Percentiles rank a stretch among this genome's conserved stretches.
These are phyloP conservation scores for Triops cancriformis DNA, from an alignment of 1,140 invertebrate genomes.

Conservation along the genomic window DNA sequence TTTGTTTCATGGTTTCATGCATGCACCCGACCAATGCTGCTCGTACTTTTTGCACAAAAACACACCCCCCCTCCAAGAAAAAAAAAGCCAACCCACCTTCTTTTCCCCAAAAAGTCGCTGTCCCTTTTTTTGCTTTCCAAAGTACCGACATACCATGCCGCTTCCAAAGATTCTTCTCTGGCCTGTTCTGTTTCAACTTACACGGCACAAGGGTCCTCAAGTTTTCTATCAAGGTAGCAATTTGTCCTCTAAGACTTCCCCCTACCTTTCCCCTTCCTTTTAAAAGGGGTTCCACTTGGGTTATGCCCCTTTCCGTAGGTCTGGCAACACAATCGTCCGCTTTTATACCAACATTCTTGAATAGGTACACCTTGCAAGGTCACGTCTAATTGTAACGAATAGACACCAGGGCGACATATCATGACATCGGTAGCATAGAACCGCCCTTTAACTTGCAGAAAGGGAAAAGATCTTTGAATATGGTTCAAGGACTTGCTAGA, in stretches of 20 bases:
- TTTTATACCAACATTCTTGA: neutral
- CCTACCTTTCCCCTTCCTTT: neutral
- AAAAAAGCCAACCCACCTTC: neutral
- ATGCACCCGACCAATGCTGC: neutral
- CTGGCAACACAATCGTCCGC: neutral
- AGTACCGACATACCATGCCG: neutral
- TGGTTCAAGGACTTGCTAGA: too few species aligned
- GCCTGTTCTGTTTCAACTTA: neutral
- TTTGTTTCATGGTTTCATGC: neutral
- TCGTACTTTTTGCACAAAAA: neutral
- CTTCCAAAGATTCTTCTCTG: neutral
- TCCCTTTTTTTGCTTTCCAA: neutral
- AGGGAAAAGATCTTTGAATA: neutral
- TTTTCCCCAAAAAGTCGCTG: neutral
- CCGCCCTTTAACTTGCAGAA: neutral
- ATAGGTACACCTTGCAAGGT: neutral
- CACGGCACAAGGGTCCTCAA: neutral
- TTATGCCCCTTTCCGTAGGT: neutral
- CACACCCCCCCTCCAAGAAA: neutral
- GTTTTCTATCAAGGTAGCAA: constrained; percentile 10
- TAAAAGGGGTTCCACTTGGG: neutral
- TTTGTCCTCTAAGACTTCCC: neutral
- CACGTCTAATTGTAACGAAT: neutral
- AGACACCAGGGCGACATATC: neutral
- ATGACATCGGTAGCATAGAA: neutral